These are phyloP conservation scores for Myanophis thanlyinensis DNA, from an alignment of 2,113 vertebrate genomes.

Conservation along the genomic window DNA sequence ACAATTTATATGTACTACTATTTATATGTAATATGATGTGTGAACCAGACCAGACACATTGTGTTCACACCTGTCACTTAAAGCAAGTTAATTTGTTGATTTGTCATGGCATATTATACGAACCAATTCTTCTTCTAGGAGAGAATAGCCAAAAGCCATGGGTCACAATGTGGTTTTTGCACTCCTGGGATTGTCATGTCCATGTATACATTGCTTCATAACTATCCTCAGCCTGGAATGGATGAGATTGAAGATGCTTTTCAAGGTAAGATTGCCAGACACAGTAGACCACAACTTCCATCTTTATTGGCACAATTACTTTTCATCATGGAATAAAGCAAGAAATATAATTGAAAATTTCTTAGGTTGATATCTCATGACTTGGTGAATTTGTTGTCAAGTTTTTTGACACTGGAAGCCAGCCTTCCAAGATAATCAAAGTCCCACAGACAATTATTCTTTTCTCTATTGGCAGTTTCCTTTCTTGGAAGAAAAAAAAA, in stretches of 20 bases:
- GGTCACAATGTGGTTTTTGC: constrained; percentile 96
- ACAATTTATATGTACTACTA: too few relatives aligned
- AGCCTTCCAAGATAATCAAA: not conserved
- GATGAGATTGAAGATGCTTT: constrained; percentile 87
- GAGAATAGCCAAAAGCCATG: constrained; percentile 88
- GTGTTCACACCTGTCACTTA: not conserved
- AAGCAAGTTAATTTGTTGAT: not conserved
- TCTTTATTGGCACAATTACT: not conserved
- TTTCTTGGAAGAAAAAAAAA: not conserved
- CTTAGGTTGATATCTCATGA: not conserved
- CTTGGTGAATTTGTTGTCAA: not conserved
- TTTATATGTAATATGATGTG: not conserved
- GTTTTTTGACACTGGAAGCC: not conserved
- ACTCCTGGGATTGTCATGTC: constrained; percentile 97
- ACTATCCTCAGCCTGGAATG: constrained; percentile 76
- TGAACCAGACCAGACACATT: not conserved
- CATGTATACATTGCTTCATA: constrained; percentile 90
- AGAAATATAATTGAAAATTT: not conserved
- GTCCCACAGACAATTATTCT: not conserved
- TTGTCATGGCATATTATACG: not conserved
- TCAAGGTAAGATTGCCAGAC: constrained; percentile 76
- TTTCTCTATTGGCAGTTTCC: not conserved
- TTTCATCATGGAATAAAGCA: not conserved
- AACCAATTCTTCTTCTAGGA: constrained; percentile 71
- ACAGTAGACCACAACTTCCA: not conserved